Evolutionary conservation across 2,888 invertebrate genomes (phyloP).

Genomic region (Galerucella nymphaeae): DNA sequence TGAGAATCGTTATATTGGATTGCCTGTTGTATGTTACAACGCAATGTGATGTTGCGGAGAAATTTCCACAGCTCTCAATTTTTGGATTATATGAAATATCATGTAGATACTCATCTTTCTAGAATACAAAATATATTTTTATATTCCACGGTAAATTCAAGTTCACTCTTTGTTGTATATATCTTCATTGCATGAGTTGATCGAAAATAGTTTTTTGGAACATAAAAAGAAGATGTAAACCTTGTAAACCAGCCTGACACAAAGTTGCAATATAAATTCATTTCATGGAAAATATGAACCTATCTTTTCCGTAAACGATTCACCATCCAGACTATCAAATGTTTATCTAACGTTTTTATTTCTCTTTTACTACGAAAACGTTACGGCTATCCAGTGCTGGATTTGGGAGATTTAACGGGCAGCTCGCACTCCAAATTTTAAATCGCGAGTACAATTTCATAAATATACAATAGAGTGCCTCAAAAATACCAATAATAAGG

Average conservation of each 20-base stretch:
- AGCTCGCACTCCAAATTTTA: too few species aligned
- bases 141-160: neutral
- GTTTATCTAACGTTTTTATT: conserved; percentile 26
- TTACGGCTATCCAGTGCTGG: neutral
- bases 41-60: too few species aligned
- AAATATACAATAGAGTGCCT: too few species aligned
- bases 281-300: conserved; percentile 39
- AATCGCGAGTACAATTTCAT: too few species aligned
- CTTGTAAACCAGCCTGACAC: conserved; percentile 12
- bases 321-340: conserved; percentile 25
- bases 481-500: too few species aligned
- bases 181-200: conserved; percentile 14
- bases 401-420: neutral
- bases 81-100: too few species aligned
- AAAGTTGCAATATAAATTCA: conserved; percentile 39
- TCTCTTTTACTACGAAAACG: conserved; percentile 9
- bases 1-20: too few species aligned
- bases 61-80: too few species aligned
- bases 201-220: conserved; percentile 14
- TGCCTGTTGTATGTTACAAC: too few species aligned
- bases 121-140: neutral
- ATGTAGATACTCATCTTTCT: too few species aligned
- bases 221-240: conserved; percentile 11
- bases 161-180: neutral
- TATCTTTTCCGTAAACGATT: conserved; percentile 30